A percentile compares a stretch with the other conserved stretches of the same genome.
phyloP scores from a whole-genome alignment of 64 coral and sea anemone genomes.

The Actinia tenebrosa region DNA sequence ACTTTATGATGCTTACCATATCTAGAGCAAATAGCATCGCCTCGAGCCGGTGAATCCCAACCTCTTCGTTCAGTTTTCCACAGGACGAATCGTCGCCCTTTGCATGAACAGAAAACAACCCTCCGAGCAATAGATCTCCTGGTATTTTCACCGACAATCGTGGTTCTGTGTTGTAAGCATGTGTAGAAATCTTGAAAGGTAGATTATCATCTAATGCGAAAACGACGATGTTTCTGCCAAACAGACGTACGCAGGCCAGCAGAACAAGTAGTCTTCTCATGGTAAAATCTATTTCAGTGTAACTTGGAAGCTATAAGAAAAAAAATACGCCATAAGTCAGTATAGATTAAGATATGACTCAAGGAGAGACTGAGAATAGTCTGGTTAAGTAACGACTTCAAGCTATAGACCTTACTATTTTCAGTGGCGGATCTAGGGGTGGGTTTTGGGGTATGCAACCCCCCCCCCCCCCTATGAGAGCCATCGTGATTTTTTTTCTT shows the following conservation, averaged over 20 bases:
- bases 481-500: too few relatives aligned
- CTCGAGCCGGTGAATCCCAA: constrained; percentile 88
- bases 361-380: too few relatives aligned
- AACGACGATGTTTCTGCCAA: neutral
- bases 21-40: constrained; percentile 88
- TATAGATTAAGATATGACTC: too few relatives aligned
- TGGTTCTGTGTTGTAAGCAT: neutral
- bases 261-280: neutral
- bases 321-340: neutral
- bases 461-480: too few relatives aligned
- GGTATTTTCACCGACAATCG: neutral
- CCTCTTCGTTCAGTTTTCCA: constrained; percentile 65
- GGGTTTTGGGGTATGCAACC: too few relatives aligned
- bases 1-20: constrained; percentile 23
- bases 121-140: constrained; percentile 67
- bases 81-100: constrained; percentile 21
- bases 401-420: too few relatives aligned
- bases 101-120: constrained; percentile 59
- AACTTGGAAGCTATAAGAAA: neutral
- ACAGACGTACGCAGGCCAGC: neutral
- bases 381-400: too few relatives aligned
- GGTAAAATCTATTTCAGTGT: neutral
- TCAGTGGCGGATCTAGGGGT: too few relatives aligned
- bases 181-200: neutral
- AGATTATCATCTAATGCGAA: neutral